Base-by-base conservation (phyloP, 1,140 invertebrate species). In the Hirudo medicinalis region DNA sequence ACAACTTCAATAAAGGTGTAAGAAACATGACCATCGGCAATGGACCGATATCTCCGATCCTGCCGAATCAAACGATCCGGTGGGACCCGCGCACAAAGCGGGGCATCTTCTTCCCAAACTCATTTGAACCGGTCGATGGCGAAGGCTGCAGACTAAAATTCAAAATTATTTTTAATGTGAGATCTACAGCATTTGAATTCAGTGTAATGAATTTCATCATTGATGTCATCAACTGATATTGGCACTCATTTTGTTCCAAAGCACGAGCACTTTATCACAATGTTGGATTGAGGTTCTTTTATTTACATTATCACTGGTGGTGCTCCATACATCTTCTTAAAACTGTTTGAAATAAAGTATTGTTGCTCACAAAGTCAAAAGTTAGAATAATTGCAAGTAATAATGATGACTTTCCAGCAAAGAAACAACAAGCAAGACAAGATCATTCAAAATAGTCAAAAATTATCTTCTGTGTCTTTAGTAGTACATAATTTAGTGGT, bases 1-100 rank as follows among this genome's bases (percentile, higher is more conserved):
- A 89, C 88, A 78, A 87, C 66, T 81, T 92, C 40, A 85, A 87
- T 69, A 81, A 83, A 0, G 70, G 72, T 19, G 74, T 76, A 0
- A 22, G 20, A 6, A 15, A 63, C 57, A 49, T 49, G 43, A 76
- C 82, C 8, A 75, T 82, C 8, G 76, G 77, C n/a, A 80, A 77
- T 6, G 27, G 76, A 72, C 69, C 76, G 40, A n/a, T 54, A 13
- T 70, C 69, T 22, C 69, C 69, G 19, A 36, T 49, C 27, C 17
- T 54, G 25, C 32, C 32, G 5, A 49, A 49, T 8, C 29, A 70
- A 40, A 2, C 15, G 15, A 36, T 70, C 17, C 15, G 22, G 22
- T 70, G 69, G 69, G 32, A 70, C 49, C 69, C 69, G 3, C 53
- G 25, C 2, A 54, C 32, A 20, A 70, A 32, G 29, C 69, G 54